A percentile compares a stretch with the other conserved stretches of the same genome.
phyloP scores from a whole-genome alignment of 2,888 invertebrate genomes.

The Phlogophora meticulosa region DNA sequence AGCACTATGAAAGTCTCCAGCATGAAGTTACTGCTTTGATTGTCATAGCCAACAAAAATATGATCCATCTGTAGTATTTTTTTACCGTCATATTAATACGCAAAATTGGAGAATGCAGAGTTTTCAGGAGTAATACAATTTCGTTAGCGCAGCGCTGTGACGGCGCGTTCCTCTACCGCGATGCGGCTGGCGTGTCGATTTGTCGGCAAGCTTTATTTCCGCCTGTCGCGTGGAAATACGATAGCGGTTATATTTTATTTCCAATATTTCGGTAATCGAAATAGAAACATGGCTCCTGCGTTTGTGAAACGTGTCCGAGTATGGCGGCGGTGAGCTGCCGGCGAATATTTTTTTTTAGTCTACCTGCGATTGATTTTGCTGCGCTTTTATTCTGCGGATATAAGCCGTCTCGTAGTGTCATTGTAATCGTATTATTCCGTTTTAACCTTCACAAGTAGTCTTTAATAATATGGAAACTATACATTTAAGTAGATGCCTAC shows the following conservation, averaged over 20 bases:
- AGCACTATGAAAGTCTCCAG: no score
- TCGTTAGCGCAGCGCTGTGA: conserved; percentile 34
- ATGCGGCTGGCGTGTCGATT: conserved; percentile 66
- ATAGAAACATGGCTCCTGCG: conserved; percentile 78
- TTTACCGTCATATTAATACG: not conserved
- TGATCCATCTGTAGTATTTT: no score
- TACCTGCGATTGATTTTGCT: conserved; percentile 47
- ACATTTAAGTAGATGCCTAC: not conserved
- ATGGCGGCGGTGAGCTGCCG: conserved; percentile 41
- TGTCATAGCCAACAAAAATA: no score
- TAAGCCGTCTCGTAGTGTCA: conserved; percentile 8
- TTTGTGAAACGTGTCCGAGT: conserved; percentile 72
- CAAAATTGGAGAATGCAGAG: not conserved
- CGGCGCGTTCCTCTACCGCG: conserved; percentile 46
- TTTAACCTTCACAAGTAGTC: not conserved
- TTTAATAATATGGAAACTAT: not conserved
- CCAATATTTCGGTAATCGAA: conserved; percentile 84
- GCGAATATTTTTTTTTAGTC: conserved; percentile 59
- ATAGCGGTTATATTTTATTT: conserved; percentile 86
- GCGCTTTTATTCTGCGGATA: conserved; percentile 22
- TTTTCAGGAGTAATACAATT: conserved; percentile 42
- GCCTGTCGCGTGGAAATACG: conserved; percentile 87
- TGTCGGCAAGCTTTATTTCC: conserved; percentile 88
- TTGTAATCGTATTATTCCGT: not conserved
- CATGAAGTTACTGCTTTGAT: no score